Evolutionary conservation across 92 coral and sea anemone species (phyloP), one percentile per base, ranked within the genome.

Genomic region (Epizoanthus illoricatus): DNA sequence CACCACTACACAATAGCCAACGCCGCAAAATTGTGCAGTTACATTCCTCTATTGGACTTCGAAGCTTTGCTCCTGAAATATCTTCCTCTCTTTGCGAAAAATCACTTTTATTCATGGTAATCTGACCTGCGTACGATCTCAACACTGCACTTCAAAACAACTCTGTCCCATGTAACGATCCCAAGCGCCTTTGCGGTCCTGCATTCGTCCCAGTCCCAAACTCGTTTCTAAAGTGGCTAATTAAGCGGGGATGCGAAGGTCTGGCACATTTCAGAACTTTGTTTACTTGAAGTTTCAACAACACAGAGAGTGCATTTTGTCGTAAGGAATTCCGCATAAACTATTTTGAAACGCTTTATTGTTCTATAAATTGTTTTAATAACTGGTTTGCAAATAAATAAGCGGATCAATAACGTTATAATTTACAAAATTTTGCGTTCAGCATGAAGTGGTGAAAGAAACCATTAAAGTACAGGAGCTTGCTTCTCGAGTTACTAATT

Each of bases 1-100:
- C 59, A 24, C 75, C 61, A 40, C 59, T 71, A 71, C 55, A 71
- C 75, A 71, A 71, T 15, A 71, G 75, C 75, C 75, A 71, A 71
- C 75, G 75, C 75, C 61, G 75, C 75, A 71, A 71, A 71, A 71
- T 71, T 71, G 75, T 43, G 75, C 75, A 71, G 75, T 45, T 71
- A 71, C 75, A 71, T 71, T 71, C 75, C 75, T 71, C 75, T 71
- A 71, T 71, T 71, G 75, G 75, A 43, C 75, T 71, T 71, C 58
- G 75, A 71, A 71, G 75, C 75, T 71, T 71, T 71, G 75, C 59
- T 71, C 59, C 58, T 71, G 75, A 45, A 71, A 71, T 71, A 71
- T 71, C 75, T 71, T 71, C 60, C 59, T 71, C 75, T 71, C 58
- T 42, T 45, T 41, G 75, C 75, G 55, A 71, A 41, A 43, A 71